phyloP scores from a whole-genome alignment of 2,113 vertebrate genomes.

The Eubucco bourcierii region DNA sequence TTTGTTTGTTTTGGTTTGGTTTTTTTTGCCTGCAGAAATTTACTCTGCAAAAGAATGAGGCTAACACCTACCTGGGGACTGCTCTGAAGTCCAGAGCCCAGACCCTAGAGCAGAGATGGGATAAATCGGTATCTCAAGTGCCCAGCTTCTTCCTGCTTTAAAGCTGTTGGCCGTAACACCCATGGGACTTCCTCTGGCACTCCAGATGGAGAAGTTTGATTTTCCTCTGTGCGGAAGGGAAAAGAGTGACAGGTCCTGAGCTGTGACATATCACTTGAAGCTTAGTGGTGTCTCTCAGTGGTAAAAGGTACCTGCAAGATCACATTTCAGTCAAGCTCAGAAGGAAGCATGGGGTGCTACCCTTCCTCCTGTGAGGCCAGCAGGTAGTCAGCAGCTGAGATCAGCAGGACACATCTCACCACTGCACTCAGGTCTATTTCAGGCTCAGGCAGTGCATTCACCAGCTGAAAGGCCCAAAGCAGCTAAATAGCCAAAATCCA shows the following conservation, averaged over 20 bases:
- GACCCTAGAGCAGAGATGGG: neutral
- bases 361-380: neutral
- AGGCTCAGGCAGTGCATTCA: neutral
- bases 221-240: neutral
- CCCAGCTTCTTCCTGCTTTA: neutral
- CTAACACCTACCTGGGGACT: neutral
- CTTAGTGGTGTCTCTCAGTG: neutral
- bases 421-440: neutral
- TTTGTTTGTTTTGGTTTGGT: too few species aligned
- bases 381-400: neutral
- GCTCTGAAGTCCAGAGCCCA: neutral
- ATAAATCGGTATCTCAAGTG: neutral
- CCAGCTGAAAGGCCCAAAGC: neutral
- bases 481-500: neutral
- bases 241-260: neutral
- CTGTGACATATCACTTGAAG: neutral
- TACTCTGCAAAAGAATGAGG: neutral
- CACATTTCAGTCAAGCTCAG: neutral
- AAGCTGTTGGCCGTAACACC: neutral
- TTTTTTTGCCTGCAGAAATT: neutral
- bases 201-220: neutral
- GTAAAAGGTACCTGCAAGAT: neutral
- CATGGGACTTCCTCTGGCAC: rapidly evolving
- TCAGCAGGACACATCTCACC: neutral
- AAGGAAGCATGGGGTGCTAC: neutral